Conservation (phyloP, 2,113 vertebrate species). For the Pontoporia blainvillei region DNA sequence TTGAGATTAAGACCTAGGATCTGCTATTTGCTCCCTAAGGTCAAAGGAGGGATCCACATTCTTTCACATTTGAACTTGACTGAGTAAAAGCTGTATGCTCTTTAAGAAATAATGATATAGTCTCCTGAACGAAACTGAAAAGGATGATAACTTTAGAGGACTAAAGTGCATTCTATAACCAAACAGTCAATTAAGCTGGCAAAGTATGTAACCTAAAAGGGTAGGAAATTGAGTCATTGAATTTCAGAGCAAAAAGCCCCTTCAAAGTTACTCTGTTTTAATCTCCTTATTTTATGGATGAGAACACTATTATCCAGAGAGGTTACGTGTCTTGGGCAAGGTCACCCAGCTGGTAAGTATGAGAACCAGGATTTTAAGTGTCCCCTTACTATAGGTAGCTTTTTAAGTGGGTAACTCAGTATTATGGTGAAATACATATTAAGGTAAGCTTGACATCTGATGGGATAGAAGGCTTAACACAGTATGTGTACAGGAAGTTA, state of each 20-base stretch:
- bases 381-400: not conserved
- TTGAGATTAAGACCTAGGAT: not conserved
- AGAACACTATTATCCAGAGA: not conserved
- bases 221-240: constrained; percentile 8
- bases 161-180: not conserved
- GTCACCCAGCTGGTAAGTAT: not conserved
- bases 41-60: not conserved
- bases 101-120: not conserved
- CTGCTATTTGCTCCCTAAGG: not conserved
- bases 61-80: not conserved
- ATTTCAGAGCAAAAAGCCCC: not conserved
- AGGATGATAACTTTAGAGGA: constrained; percentile 11
- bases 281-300: not conserved
- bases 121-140: not conserved
- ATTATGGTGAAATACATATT: not conserved
- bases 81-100: not conserved
- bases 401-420: not conserved
- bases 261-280: constrained; percentile 15
- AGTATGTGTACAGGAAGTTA: not conserved
- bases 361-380: not conserved
- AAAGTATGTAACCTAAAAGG: not conserved
- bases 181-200: not conserved
- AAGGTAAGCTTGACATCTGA: not conserved
- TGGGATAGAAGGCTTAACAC: not conserved
- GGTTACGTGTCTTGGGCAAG: not conserved